Evolutionary conservation across 2,797 vertebrate genomes (phyloP).

Genomic region (Phaenicophaeus curvirostris): DNA sequence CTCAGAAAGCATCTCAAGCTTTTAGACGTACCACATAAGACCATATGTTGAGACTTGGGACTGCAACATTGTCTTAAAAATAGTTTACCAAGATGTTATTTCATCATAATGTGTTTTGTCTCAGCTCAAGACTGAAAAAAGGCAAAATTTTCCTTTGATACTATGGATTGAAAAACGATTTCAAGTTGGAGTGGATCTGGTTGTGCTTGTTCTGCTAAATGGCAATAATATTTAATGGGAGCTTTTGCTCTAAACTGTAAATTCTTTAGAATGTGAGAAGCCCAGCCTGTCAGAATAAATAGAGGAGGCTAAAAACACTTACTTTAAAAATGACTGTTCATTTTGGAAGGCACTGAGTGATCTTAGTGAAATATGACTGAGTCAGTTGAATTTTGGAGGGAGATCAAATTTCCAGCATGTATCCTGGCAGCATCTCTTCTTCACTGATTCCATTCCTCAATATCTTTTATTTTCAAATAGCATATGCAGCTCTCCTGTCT

Average conservation of each 20-base stretch:
- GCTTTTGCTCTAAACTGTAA: conserved; percentile 17
- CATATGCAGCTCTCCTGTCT: background rate
- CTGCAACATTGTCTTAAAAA: background rate
- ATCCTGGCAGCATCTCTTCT: conserved; percentile 41
- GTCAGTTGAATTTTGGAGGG: conserved; percentile 51
- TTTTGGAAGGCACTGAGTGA: conserved; percentile 52
- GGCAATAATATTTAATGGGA: conserved; percentile 33
- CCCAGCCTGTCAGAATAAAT: conserved; percentile 41
- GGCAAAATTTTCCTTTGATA: background rate
- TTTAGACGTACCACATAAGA: background rate
- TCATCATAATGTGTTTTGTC: background rate
- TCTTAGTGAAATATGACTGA: conserved; percentile 48
- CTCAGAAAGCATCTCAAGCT: background rate
- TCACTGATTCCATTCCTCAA: background rate
- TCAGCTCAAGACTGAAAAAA: background rate
- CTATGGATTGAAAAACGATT: background rate
- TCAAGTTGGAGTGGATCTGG: background rate
- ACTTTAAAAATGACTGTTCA: conserved; percentile 56
- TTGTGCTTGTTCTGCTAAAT: background rate
- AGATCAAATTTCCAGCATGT: conserved; percentile 48
- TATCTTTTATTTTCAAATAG: background rate
- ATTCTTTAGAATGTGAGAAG: background rate
- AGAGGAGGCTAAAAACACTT: conserved; percentile 28
- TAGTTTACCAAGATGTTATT: background rate
- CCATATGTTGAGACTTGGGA: background rate